These are phyloP conservation scores for Esox masquinongy DNA, from an alignment of 2,797 vertebrate species.

Conservation along the genomic window DNA sequence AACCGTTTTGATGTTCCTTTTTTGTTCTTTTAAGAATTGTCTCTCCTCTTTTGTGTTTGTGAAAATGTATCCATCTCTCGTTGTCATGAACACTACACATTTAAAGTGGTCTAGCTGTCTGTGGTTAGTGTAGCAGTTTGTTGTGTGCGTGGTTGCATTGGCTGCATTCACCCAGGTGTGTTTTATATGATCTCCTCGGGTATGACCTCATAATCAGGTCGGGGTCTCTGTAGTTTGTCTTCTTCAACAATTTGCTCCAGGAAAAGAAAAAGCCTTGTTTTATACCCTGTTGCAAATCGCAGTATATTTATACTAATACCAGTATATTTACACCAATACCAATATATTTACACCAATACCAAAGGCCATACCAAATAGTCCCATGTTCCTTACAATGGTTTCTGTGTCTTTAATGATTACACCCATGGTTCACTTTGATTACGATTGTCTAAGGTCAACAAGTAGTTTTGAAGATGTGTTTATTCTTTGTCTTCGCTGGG, in stretches of 20 bases:
- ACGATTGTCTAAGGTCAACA: constrained; percentile 9
- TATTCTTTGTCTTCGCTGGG: constrained; percentile 1
- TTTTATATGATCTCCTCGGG: constrained; percentile 30
- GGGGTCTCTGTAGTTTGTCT: constrained; percentile 29
- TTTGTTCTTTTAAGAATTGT: not conserved
- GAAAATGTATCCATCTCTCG: constrained; percentile 24
- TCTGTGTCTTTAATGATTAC: constrained; percentile 21
- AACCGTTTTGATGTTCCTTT: not conserved
- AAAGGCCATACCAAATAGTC: constrained; percentile 56
- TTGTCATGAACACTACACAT: constrained; percentile 32
- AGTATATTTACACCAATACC: constrained; percentile 65
- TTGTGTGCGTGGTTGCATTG: constrained; percentile 7
- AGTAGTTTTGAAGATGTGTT: constrained; percentile 8
- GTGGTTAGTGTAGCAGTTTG: constrained; percentile 11
- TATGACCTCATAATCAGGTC: constrained; percentile 35
- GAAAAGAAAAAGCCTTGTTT: constrained; percentile 35
- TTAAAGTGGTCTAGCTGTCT: constrained; percentile 13
- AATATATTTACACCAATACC: constrained; percentile 65
- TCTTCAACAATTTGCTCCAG: constrained; percentile 19
- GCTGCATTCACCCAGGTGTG: constrained; percentile 32
- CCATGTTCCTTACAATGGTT: constrained; percentile 18
- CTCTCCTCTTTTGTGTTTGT: not conserved
- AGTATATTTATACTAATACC: constrained; percentile 62
- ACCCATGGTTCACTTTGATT: constrained; percentile 3
- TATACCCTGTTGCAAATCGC: constrained; percentile 44